Percentiles rank a stretch among this genome's conserved stretches.
These are phyloP conservation scores for Pituophis catenifer DNA, from an alignment of 2,113 vertebrate species.

Conservation along the genomic window DNA sequence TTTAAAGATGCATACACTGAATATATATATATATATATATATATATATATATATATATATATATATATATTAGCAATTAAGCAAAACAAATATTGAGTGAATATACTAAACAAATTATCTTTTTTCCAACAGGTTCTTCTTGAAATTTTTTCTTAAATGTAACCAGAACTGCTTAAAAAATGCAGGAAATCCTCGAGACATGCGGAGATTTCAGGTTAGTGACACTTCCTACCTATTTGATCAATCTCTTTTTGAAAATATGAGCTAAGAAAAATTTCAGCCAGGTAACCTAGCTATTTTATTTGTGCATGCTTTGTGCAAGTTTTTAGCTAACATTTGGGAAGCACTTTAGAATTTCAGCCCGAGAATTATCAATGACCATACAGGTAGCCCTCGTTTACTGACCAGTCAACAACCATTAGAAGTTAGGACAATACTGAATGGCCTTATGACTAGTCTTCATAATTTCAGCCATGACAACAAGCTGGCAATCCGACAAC, in stretches of 20 bases:
- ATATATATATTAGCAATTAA: background rate
- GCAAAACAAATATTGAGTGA: accelerated
- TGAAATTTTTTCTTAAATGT: constrained; percentile 99
- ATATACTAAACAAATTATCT: constrained; percentile 38
- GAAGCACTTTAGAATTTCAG: background rate
- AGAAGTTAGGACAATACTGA: background rate
- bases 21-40: background rate
- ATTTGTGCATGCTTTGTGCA: background rate
- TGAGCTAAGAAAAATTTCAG: constrained; percentile 30
- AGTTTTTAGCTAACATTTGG: background rate
- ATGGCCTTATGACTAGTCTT: background rate
- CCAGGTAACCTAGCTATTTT: constrained; percentile 46
- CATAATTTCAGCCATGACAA: background rate
- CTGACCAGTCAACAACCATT: background rate
- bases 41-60: background rate
- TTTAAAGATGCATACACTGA: background rate
- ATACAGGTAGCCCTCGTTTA: background rate
- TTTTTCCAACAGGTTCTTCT: constrained; percentile 87
- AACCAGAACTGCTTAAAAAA: constrained; percentile 99
- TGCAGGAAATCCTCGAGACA: constrained; percentile 96
- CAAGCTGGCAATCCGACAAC: background rate
- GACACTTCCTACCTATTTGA: constrained; percentile 38
- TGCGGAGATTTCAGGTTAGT: constrained; percentile 97
- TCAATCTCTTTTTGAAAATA: constrained; percentile 18
- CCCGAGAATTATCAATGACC: background rate